Percentiles rank a stretch among this genome's conserved stretches.
Conservation (phyloP, 2,797 vertebrate genomes). For the Heteromormyrus szaboi region DNA sequence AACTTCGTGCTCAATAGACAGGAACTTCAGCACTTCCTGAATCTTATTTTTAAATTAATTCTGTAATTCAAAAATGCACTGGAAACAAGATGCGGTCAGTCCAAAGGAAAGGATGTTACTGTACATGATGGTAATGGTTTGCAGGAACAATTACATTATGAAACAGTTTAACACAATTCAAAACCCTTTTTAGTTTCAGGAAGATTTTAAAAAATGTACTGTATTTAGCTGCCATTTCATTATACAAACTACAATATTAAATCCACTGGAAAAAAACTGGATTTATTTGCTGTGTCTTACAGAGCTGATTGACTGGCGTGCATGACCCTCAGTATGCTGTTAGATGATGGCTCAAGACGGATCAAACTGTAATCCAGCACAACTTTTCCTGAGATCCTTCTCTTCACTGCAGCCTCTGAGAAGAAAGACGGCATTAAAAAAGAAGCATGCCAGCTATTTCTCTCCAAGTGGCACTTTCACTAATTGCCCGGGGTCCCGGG, state of each 20-base stretch:
- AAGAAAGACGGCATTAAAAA: constrained; percentile 13
- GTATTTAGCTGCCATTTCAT: not conserved
- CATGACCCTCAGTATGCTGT: not conserved
- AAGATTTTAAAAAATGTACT: not conserved
- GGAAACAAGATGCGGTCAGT: not conserved
- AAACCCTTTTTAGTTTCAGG: not conserved
- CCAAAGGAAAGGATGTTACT: not conserved
- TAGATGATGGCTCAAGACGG: not conserved
- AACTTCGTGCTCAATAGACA: not conserved
- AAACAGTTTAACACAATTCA: not conserved
- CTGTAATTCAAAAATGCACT: not conserved
- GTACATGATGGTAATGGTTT: not conserved
- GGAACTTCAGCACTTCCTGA: not conserved
- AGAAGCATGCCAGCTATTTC: constrained; percentile 46
- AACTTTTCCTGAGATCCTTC: not conserved
- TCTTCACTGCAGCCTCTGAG: not conserved
- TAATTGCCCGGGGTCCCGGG: constrained; percentile 50
- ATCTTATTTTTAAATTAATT: not conserved
- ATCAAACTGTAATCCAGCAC: not conserved
- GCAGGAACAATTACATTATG: not conserved
- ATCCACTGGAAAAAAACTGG: not conserved
- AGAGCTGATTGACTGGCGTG: not conserved
- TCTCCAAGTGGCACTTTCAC: constrained; percentile 58
- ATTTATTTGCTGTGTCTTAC: not conserved
- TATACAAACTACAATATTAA: not conserved